Evolutionary conservation across 2,888 invertebrate genomes (phyloP).

Genomic region (Pollenia amentaria): DNA sequence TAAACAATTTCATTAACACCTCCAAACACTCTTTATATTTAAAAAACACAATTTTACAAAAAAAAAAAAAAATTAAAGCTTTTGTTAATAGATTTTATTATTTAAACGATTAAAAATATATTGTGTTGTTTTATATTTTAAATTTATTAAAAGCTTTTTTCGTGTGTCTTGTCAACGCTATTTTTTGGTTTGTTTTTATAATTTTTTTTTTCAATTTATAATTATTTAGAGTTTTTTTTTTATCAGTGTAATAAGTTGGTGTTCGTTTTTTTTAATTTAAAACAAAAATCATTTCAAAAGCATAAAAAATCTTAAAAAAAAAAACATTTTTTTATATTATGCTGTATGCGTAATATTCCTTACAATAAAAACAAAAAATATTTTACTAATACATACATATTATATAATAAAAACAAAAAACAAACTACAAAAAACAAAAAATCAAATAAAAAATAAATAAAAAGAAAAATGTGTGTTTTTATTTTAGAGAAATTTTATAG

Average conservation of each 20-base stretch:
- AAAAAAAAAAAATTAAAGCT: slow-evolving; percentile 36
- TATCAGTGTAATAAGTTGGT: slow-evolving; percentile 77
- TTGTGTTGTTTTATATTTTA: slow-evolving; percentile 63
- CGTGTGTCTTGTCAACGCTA: slow-evolving; percentile 64
- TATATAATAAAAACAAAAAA: slow-evolving; percentile 79
- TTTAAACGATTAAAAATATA: slow-evolving; percentile 68
- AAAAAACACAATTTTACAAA: slow-evolving; percentile 52
- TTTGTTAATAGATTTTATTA: slow-evolving; percentile 49
- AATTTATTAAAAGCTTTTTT: slow-evolving; percentile 41
- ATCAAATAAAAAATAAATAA: slow-evolving; percentile 56
- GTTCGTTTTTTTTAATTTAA: slow-evolving; percentile 76
- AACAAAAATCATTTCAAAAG: slow-evolving; percentile 66
- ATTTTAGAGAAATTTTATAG: neutral
- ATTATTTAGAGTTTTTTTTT: slow-evolving; percentile 60
- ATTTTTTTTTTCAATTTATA: slow-evolving; percentile 47
- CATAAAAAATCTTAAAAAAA: slow-evolving; percentile 58
- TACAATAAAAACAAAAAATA: slow-evolving; percentile 77
- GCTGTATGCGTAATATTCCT: slow-evolving; percentile 77
- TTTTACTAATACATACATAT: slow-evolving; percentile 81
- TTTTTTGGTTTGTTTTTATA: slow-evolving; percentile 43
- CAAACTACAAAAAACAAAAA: slow-evolving; percentile 73
- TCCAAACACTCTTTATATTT: slow-evolving; percentile 65
- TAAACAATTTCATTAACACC: slow-evolving; percentile 61
- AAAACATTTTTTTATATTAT: slow-evolving; percentile 75
- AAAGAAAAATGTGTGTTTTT: slow-evolving; percentile 54